Percentiles rank a stretch among this genome's conserved stretches.
phyloP scores from a whole-genome alignment of 2,888 invertebrate genomes.

The Stramonita haemastoma region DNA sequence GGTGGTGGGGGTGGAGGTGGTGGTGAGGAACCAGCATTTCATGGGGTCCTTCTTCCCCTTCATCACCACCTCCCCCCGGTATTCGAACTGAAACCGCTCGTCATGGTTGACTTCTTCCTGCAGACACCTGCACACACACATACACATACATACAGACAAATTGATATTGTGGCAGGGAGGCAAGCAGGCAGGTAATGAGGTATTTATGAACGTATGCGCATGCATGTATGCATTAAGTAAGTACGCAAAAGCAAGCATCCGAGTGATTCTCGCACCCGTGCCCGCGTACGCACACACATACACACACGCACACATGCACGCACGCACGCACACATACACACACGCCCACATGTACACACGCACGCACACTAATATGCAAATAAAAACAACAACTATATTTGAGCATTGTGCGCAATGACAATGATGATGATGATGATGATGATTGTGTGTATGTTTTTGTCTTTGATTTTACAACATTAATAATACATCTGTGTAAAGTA shows the following conservation, averaged over 20 bases:
- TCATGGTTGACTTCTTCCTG: conserved; percentile 63
- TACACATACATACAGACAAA: background rate
- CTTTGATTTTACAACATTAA: no score
- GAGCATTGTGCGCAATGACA: background rate
- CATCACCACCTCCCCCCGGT: conserved; percentile 69
- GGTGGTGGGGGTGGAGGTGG: conserved; percentile 48
- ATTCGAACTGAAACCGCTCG: conserved; percentile 65
- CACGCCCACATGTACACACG: background rate
- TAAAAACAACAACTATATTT: no score
- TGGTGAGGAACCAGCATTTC: conserved; percentile 69
- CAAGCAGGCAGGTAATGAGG: no score
- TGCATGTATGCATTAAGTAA: no score
- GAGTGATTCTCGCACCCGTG: conserved; percentile 36
- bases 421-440: no score
- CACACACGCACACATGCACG: background rate
- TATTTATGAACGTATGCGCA: no score
- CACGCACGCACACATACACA: background rate
- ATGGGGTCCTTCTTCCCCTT: conserved; percentile 73
- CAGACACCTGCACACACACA: conserved; percentile 59
- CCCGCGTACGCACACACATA: conserved; percentile 52
- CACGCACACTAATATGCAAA: background rate
- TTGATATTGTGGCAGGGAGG: background rate
- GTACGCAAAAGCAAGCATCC: no score
- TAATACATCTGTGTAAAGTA: no score
- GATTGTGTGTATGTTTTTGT: no score